Conservation (phyloP, 2,113 vertebrate species). For the Triplophysa siluroides region DNA sequence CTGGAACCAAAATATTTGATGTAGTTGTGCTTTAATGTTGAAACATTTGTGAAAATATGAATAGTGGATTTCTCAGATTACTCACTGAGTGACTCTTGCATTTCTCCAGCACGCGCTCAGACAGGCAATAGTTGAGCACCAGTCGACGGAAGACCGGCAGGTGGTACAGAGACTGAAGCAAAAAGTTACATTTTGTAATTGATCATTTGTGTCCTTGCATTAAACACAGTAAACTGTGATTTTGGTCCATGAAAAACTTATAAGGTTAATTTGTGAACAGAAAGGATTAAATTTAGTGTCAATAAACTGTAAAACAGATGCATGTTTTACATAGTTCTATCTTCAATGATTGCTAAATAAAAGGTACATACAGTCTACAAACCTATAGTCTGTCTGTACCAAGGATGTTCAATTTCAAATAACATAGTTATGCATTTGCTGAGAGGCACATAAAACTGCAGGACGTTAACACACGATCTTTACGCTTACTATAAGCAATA, state of each 20-base stretch:
- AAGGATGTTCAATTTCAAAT: background rate
- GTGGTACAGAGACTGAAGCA: slow-evolving; percentile 90
- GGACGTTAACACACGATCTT: background rate
- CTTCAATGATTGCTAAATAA: too few species aligned
- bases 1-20: slow-evolving; percentile 64
- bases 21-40: background rate
- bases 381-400: too few species aligned
- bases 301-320: background rate
- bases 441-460: slow-evolving; percentile 5
- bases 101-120: slow-evolving; percentile 81
- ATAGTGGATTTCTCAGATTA: slow-evolving; percentile 45
- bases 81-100: slow-evolving; percentile 85
- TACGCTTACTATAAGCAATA: slow-evolving; percentile 11
- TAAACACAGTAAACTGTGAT: too few species aligned
- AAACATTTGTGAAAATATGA: background rate
- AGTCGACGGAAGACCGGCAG: slow-evolving; percentile 90
- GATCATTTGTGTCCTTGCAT: background rate
- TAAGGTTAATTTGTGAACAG: background rate
- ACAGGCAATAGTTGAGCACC: slow-evolving; percentile 88
- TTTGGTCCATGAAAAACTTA: background rate
- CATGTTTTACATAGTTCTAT: background rate
- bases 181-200: slow-evolving; percentile 5
- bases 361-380: too few species aligned
- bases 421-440: background rate
- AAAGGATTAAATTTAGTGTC: background rate